Conservation (phyloP, 2,113 vertebrate genomes). For the Eulacestoma nigropectus region DNA sequence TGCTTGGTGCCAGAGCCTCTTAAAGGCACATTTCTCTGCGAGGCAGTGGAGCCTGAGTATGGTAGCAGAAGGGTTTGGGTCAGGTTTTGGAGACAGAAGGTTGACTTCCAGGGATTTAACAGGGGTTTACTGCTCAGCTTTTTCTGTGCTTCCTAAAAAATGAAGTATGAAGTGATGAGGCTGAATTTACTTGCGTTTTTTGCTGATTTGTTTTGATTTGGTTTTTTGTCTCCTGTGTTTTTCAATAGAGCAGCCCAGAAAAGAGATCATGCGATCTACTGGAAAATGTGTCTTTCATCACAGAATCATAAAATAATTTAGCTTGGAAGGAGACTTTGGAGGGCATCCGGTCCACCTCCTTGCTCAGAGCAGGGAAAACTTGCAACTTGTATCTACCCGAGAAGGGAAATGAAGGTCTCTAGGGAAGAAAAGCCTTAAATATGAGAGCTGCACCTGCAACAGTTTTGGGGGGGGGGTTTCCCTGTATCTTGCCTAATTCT, state of each 20-base stretch:
- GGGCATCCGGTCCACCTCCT: neutral
- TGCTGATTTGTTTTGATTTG: accelerated
- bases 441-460: neutral
- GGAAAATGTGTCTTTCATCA: neutral
- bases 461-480: neutral
- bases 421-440: neutral
- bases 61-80: neutral
- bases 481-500: neutral
- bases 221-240: neutral
- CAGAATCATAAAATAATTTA: neutral
- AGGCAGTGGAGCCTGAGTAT: accelerated
- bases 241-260: neutral
- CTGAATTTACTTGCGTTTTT: neutral
- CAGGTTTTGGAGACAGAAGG: neutral
- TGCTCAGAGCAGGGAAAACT: neutral
- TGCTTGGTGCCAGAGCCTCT: neutral
- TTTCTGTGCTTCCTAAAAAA: neutral
- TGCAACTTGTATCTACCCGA: neutral
- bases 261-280: neutral
- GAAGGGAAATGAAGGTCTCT: neutral
- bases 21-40: neutral
- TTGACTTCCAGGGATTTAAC: neutral
- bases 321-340: neutral
- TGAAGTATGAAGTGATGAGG: neutral
- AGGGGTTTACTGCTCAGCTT: neutral